phyloP scores from a whole-genome alignment of 2,888 invertebrate species.

The Cinara cedri region DNA sequence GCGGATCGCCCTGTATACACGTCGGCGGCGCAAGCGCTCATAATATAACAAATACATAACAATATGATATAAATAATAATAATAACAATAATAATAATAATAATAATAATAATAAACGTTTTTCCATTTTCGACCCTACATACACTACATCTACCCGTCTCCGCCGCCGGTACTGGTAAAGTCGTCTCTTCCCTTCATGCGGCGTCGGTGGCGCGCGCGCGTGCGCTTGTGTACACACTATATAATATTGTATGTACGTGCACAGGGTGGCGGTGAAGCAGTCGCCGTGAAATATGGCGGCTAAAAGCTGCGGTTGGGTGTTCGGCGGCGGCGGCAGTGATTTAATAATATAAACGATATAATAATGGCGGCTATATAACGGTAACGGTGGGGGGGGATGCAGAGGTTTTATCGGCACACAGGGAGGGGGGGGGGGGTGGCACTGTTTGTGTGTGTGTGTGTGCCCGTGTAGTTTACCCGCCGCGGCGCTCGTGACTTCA shows the following conservation, averaged over 20 bases:
- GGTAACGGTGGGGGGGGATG: conserved; percentile 11
- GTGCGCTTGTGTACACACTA: no score
- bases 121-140: background rate
- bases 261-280: background rate
- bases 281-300: conserved; percentile 56
- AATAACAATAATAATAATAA: no score
- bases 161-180: no score
- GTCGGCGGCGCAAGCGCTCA: no score
- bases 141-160: no score
- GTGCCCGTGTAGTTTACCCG: background rate
- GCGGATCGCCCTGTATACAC: no score
- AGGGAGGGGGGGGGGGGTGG: no score
- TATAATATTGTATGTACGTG: background rate
- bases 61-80: no score
- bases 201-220: background rate
- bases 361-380: conserved; percentile 53
- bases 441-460: no score
- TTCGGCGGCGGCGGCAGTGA: conserved; percentile 53
- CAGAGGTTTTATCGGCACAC: conserved; percentile 16
- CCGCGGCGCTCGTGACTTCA: no score
- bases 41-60: no score
- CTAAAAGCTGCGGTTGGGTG: conserved; percentile 55
- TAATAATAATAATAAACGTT: background rate
- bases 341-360: conserved; percentile 55
- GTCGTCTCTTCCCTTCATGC: no score